These are phyloP conservation scores for Liopterus haemorrhoidalis DNA, from an alignment of 2,888 invertebrate genomes.

Conservation along the genomic window DNA sequence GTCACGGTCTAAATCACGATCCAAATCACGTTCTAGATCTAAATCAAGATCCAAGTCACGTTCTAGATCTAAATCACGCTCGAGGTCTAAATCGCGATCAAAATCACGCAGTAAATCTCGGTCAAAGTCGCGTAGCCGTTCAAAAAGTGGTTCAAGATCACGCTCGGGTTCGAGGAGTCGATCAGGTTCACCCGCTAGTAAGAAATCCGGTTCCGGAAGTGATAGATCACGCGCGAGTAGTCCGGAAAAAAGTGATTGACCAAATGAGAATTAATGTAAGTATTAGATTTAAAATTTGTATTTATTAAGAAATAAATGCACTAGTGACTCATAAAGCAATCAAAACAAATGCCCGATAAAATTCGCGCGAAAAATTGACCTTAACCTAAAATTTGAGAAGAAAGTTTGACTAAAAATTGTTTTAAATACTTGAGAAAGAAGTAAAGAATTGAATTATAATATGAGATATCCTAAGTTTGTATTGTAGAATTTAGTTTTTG, in stretches of 20 bases:
- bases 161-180: slow-evolving; percentile 42
- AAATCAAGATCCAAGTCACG: slow-evolving; percentile 44
- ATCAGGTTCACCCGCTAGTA: slow-evolving; percentile 36
- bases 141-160: slow-evolving; percentile 37
- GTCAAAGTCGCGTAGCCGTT: slow-evolving; percentile 34
- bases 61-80: slow-evolving; percentile 46
- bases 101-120: slow-evolving; percentile 45
- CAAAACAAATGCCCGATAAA: too few relatives aligned
- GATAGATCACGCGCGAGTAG: slow-evolving; percentile 25
- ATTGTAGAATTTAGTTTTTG: too few relatives aligned
- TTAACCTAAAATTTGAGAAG: too few relatives aligned
- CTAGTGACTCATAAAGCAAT: too few relatives aligned
- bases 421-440: too few relatives aligned
- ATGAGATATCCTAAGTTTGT: too few relatives aligned
- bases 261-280: too few relatives aligned
- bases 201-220: slow-evolving; percentile 32
- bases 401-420: too few relatives aligned
- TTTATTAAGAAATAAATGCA: too few relatives aligned
- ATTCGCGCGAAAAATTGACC: too few relatives aligned
- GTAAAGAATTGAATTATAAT: too few relatives aligned
- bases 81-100: slow-evolving; percentile 37
- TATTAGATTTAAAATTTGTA: too few relatives aligned
- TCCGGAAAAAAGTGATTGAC: slow-evolving; percentile 22
- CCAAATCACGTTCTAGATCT: slow-evolving; percentile 38
- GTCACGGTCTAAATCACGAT: slow-evolving; percentile 36